Percentiles rank a stretch among this genome's conserved stretches.
phyloP scores from a whole-genome alignment of 2,113 vertebrate species.

The Megalops atlanticus region DNA sequence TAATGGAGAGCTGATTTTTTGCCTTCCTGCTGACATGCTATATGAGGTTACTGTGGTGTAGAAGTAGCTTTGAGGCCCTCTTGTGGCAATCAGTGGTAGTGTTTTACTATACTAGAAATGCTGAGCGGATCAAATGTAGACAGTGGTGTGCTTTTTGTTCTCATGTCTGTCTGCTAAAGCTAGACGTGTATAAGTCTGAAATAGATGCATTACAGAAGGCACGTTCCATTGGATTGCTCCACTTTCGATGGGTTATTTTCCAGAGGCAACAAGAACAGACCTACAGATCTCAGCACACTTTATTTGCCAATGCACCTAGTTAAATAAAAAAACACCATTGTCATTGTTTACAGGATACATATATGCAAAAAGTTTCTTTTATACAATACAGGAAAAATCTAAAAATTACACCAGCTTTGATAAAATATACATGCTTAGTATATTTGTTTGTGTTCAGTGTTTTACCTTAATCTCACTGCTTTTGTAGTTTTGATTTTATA shows the following conservation, averaged over 20 bases:
- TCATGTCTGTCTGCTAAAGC: neutral
- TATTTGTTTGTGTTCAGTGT: conserved; percentile 55
- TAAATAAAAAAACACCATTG: conserved; percentile 60
- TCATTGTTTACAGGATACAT: conserved; percentile 57
- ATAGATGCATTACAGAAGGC: conserved; percentile 22
- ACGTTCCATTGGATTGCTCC: conserved; percentile 11
- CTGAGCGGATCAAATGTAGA: too few relatives aligned
- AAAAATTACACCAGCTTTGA: conserved; percentile 64
- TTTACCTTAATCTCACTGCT: conserved; percentile 38
- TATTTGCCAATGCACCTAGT: conserved; percentile 66
- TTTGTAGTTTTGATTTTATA: conserved; percentile 61
- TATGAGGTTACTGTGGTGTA: too few relatives aligned
- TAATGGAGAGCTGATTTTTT: too few relatives aligned
- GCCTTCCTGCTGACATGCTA: too few relatives aligned
- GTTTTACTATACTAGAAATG: too few relatives aligned
- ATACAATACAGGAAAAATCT: conserved; percentile 68
- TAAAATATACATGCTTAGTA: conserved; percentile 77
- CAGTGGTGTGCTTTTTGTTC: too few relatives aligned
- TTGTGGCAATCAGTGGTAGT: neutral
- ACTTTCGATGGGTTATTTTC: neutral
- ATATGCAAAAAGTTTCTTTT: conserved; percentile 53
- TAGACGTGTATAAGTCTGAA: neutral
- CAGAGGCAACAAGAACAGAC: conserved; percentile 10
- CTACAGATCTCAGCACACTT: conserved; percentile 30
- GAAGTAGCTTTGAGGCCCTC: conserved; percentile 3